Percentiles rank a stretch among this genome's conserved stretches.
phyloP scores from a whole-genome alignment of 2,797 vertebrate species.

The Scolopax rusticola region DNA sequence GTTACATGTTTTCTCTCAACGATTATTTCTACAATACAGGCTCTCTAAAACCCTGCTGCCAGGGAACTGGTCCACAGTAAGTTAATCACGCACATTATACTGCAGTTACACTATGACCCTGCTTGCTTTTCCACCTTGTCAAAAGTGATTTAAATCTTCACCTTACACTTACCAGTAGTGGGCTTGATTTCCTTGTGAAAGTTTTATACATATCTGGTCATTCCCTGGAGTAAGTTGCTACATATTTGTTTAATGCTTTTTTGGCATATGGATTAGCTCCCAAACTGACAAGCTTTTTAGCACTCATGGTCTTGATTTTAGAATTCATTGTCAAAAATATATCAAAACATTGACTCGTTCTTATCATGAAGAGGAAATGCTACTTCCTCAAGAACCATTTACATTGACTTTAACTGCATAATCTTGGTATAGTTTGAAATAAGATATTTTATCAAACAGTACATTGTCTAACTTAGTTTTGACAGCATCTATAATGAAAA shows the following conservation, averaged over 20 bases:
- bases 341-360: conserved; percentile 62
- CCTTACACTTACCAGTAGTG: conserved; percentile 7
- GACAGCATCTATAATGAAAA: conserved; percentile 25
- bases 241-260: conserved; percentile 50
- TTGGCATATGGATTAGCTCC: conserved; percentile 50
- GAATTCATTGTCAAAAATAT: conserved; percentile 45
- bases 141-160: conserved; percentile 48
- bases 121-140: conserved; percentile 39
- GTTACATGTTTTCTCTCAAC: neutral
- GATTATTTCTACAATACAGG: neutral
- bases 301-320: conserved; percentile 39
- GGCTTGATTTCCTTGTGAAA: conserved; percentile 18
- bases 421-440: conserved; percentile 24
- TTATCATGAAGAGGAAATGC: neutral
- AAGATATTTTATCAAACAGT: conserved; percentile 5
- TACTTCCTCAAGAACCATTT: conserved; percentile 26
- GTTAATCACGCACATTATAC: conserved; percentile 8
- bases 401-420: conserved; percentile 2
- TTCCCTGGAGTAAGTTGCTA: conserved; percentile 14
- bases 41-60: neutral
- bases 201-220: conserved; percentile 46
- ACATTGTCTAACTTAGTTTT: conserved; percentile 30
- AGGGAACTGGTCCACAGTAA: neutral
- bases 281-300: conserved; percentile 55
- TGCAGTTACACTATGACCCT: neutral